Evolutionary conservation across 2,113 vertebrate genomes (phyloP).

Genomic region (Cervus canadensis): DNA sequence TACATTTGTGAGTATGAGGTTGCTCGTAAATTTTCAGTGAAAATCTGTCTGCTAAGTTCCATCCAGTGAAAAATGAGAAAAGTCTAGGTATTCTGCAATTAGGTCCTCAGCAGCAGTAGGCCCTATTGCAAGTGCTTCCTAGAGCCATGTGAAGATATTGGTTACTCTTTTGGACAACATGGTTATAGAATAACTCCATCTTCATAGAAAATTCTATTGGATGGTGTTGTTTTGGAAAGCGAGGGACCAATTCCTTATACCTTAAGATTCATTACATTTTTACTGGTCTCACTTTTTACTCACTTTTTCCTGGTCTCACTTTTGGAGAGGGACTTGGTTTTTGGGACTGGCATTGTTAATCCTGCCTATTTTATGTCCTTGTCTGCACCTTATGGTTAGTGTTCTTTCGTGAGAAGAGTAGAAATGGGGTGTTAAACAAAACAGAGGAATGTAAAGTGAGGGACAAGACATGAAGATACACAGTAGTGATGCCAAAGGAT

Average conservation of each 20-base stretch:
- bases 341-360: neutral
- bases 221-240: neutral
- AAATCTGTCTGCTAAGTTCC: neutral
- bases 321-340: neutral
- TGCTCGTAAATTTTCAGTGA: neutral
- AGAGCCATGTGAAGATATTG: accelerated
- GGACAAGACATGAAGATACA: neutral
- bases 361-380: neutral
- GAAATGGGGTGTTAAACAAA: neutral
- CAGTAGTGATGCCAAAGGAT: neutral
- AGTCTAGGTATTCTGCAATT: neutral
- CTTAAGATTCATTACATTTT: neutral
- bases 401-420: neutral
- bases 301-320: neutral
- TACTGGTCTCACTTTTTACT: neutral
- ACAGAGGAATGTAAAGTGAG: neutral
- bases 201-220: neutral
- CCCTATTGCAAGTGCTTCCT: accelerated
- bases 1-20: neutral
- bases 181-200: neutral
- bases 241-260: too few species aligned
- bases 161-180: neutral
- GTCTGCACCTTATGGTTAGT: neutral
- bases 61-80: neutral
- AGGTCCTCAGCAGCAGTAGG: neutral